A percentile compares a stretch with the other conserved stretches of the same genome.
Evolutionary conservation across 2,797 vertebrate species (phyloP).

Genomic region (Argentina silus): DNA sequence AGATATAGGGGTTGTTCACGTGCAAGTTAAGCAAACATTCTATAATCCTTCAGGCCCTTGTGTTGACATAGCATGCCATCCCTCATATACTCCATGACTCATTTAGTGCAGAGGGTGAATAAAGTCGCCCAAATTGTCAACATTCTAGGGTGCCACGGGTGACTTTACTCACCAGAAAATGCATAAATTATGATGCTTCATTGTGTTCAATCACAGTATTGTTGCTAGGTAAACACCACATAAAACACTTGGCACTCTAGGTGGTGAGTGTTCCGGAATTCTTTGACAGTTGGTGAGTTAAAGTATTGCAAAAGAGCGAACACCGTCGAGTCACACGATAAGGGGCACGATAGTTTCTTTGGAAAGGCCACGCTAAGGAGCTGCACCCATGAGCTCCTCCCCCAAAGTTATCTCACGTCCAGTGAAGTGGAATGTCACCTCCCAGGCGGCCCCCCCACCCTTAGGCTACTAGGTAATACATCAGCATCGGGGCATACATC

Average conservation of each 20-base stretch:
- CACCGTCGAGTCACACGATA: not conserved
- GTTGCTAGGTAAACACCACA: too few relatives aligned
- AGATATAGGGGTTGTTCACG: not conserved
- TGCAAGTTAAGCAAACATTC: conserved; percentile 1
- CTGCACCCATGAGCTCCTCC: not conserved
- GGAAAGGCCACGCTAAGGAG: not conserved
- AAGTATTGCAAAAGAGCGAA: not conserved
- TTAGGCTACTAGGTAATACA: not conserved
- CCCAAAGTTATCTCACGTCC: not conserved
- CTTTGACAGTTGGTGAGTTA: not conserved
- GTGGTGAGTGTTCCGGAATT: too few relatives aligned
- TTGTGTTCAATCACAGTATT: too few relatives aligned
- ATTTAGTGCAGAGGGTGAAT: too few relatives aligned
- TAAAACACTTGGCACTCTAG: too few relatives aligned
- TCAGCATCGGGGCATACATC: too few relatives aligned
- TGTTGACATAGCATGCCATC: not conserved
- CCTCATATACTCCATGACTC: not conserved
- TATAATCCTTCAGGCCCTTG: not conserved
- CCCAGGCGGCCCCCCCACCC: not conserved
- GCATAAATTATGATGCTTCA: too few relatives aligned
- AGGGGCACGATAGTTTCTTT: not conserved
- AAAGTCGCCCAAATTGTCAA: too few relatives aligned
- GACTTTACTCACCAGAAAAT: too few relatives aligned
- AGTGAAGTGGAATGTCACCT: not conserved
- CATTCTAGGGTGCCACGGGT: too few relatives aligned